Percentiles rank a stretch among this genome's conserved stretches.
Conservation (phyloP, 2,797 vertebrate genomes). For the Delichon dasypus region DNA sequence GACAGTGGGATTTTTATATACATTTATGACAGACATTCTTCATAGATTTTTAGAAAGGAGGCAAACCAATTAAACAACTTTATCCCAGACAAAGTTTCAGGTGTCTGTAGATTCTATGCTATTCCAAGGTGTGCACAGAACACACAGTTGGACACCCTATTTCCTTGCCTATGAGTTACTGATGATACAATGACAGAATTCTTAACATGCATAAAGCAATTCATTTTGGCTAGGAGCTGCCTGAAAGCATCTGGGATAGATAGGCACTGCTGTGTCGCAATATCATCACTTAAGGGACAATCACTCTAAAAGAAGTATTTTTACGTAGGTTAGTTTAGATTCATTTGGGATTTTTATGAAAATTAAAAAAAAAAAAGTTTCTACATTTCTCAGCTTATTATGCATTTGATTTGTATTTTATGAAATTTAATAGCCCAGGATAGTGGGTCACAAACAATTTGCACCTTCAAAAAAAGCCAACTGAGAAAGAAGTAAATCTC, state of each 20-base stretch:
- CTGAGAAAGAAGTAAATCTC: background rate
- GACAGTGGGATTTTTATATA: constrained; percentile 10
- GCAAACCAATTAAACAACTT: constrained; percentile 22
- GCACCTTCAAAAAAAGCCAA: background rate
- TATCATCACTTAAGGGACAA: background rate
- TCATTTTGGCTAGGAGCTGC: background rate
- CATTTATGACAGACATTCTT: background rate
- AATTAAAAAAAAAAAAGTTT: background rate
- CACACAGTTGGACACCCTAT: background rate
- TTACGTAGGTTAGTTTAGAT: background rate
- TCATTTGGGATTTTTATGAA: background rate
- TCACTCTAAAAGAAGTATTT: background rate
- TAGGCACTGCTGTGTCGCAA: background rate
- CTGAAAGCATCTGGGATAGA: constrained; percentile 12
- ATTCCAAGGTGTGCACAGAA: background rate
- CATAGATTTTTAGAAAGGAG: background rate
- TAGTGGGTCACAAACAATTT: background rate
- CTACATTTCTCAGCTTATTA: background rate
- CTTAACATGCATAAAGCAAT: background rate
- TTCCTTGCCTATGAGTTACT: background rate
- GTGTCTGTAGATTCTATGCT: background rate
- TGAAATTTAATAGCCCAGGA: background rate
- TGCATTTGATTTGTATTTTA: background rate
- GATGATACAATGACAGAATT: background rate
- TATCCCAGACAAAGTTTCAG: background rate